Evolutionary conservation across 2,888 invertebrate genomes (phyloP).

Genomic region (Andrena dorsata): DNA sequence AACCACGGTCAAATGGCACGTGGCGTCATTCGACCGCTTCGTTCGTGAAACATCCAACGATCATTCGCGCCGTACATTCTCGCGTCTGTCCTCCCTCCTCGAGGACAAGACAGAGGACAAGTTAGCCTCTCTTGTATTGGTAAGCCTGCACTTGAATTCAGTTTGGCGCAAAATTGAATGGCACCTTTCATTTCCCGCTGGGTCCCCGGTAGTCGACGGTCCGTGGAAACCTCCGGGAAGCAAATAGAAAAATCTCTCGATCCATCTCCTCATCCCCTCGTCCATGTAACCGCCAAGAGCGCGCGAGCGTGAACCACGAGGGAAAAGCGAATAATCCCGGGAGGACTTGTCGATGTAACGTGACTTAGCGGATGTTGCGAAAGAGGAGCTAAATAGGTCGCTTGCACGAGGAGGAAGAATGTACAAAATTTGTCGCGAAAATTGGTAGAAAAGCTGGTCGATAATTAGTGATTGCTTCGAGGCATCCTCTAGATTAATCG

Average conservation of each 20-base stretch:
- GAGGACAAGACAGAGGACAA: background rate
- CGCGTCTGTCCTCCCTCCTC: background rate
- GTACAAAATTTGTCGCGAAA: constrained; percentile 76
- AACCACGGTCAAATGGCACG: background rate
- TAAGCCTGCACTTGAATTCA: constrained; percentile 32
- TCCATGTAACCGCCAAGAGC: constrained; percentile 42
- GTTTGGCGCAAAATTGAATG: constrained; percentile 45
- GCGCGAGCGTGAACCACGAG: constrained; percentile 24
- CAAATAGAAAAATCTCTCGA: constrained; percentile 5
- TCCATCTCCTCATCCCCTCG: background rate
- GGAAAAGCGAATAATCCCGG: constrained; percentile 28
- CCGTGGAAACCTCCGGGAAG: constrained; percentile 28
- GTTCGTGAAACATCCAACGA: background rate
- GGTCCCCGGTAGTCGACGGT: constrained; percentile 41
- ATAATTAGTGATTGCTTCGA: constrained; percentile 79
- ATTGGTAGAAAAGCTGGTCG: constrained; percentile 74
- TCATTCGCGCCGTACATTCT: constrained; percentile 21
- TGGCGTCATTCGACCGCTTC: constrained; percentile 16
- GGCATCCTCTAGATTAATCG: constrained; percentile 76
- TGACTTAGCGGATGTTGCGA: constrained; percentile 53
- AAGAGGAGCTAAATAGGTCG: constrained; percentile 67
- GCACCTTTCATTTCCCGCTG: constrained; percentile 39
- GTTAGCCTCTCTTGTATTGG: constrained; percentile 21
- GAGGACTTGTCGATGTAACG: constrained; percentile 51
- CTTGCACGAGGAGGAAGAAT: constrained; percentile 65